These are phyloP conservation scores for Hemiprocne comata DNA, from an alignment of 2,113 vertebrate genomes.

Conservation along the genomic window DNA sequence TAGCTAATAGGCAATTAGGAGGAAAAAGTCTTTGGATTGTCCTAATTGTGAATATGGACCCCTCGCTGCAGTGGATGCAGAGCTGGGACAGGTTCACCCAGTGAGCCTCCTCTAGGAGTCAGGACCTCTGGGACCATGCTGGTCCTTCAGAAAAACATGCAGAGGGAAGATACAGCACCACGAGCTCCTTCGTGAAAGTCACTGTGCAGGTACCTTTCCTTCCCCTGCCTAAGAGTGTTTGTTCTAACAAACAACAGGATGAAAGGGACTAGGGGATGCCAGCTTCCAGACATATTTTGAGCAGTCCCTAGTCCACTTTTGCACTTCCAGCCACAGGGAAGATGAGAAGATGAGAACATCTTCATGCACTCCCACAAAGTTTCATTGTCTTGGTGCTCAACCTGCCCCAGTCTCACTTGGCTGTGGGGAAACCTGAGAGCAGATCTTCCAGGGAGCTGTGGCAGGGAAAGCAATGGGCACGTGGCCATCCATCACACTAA, in stretches of 20 bases:
- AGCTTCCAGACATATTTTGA: background rate
- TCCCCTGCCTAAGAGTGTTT: background rate
- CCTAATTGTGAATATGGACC: background rate
- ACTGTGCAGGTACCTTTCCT: background rate
- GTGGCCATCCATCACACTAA: rapidly evolving
- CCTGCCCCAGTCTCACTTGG: rapidly evolving
- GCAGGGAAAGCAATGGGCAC: background rate
- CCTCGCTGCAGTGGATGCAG: background rate
- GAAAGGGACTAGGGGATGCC: background rate
- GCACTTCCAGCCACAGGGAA: background rate
- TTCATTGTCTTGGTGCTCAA: rapidly evolving
- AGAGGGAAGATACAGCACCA: background rate
- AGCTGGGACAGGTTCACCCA: background rate
- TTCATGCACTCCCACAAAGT: background rate
- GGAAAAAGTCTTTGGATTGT: background rate
- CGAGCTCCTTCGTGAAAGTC: rapidly evolving
- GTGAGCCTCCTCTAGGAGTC: background rate
- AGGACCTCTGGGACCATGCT: rapidly evolving
- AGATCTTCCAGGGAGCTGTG: background rate
- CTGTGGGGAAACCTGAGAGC: background rate
- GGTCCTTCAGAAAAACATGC: background rate
- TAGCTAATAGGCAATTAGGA: background rate
- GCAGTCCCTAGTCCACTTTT: background rate
- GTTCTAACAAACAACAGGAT: background rate
- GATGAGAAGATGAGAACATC: background rate